Evolutionary conservation across 2,888 invertebrate genomes (phyloP).

Genomic region (Stenurella melanura): DNA sequence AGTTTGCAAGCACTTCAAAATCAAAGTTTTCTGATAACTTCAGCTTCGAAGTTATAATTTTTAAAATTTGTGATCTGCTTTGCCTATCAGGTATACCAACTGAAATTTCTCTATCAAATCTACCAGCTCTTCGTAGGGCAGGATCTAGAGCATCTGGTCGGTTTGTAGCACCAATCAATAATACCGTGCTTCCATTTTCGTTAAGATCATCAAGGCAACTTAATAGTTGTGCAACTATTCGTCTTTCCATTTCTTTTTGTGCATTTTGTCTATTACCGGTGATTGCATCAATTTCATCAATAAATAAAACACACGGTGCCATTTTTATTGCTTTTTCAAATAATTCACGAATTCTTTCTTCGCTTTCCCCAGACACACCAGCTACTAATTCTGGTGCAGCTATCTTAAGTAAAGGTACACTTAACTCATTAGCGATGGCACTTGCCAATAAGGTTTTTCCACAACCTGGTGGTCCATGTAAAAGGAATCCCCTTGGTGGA

Average conservation of each 20-base stretch:
- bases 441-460: conserved; percentile 90
- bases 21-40: conserved; percentile 83
- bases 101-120: conserved; percentile 95
- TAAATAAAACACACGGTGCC: conserved; percentile 90
- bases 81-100: conserved; percentile 94
- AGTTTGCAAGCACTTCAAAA: conserved; percentile 83
- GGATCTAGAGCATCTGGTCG: conserved; percentile 95
- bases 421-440: conserved; percentile 90
- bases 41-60: conserved; percentile 82
- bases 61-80: conserved; percentile 87
- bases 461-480: conserved; percentile 98
- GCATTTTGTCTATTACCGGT: conserved; percentile 92
- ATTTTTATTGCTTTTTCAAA: conserved; percentile 88
- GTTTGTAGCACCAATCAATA: conserved; percentile 97
- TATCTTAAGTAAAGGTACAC: conserved; percentile 89
- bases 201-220: conserved; percentile 87
- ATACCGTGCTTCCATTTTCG: conserved; percentile 77
- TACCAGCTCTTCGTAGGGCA: conserved; percentile 91
- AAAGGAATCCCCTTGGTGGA: conserved; percentile 91
- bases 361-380: conserved; percentile 97
- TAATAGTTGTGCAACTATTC: conserved; percentile 95
- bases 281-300: conserved; percentile 98
- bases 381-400: conserved; percentile 95
- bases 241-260: conserved; percentile 95
- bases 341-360: conserved; percentile 91